These are phyloP conservation scores for Cladopsammia gracilis DNA, from an alignment of 64 coral and sea anemone genomes.

Conservation along the genomic window DNA sequence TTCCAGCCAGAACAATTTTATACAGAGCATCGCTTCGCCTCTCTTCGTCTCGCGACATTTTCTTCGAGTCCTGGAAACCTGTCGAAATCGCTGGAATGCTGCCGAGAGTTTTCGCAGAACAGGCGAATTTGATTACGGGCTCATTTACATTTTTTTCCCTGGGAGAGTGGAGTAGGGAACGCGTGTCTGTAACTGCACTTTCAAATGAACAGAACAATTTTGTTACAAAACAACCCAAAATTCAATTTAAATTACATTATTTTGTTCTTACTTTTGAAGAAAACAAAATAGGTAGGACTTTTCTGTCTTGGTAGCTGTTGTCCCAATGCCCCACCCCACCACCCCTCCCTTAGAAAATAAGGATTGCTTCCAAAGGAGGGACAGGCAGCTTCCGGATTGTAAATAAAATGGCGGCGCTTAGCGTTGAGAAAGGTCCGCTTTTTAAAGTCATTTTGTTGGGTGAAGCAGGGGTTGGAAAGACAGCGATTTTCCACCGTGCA, in stretches of 20 bases:
- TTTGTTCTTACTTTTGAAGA: no score
- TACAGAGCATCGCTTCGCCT: conserved; percentile 45
- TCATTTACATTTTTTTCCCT: neutral
- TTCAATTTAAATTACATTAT: no score
- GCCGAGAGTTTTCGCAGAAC: no score
- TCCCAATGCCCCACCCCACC: neutral
- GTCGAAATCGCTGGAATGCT: no score
- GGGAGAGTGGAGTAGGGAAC: neutral
- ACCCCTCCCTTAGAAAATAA: neutral
- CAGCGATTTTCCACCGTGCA: conserved; percentile 80
- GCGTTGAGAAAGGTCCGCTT: conserved; percentile 80
- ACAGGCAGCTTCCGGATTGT: neutral
- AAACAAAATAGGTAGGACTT: no score
- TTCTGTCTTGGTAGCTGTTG: conserved; percentile 12
- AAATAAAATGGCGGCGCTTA: conserved; percentile 75
- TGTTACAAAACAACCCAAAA: no score
- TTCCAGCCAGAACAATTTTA: conserved; percentile 88
- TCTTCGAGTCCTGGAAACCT: no score
- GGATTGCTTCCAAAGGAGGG: neutral
- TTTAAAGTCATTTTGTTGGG: conserved; percentile 97
- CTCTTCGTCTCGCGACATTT: neutral
- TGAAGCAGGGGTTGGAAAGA: conserved; percentile 95
- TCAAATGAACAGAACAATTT: no score
- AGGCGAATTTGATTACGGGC: neutral
- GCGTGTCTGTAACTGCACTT: no score